phyloP scores from a whole-genome alignment of 2,113 vertebrate species.

The Neomonachus schauinslandi region DNA sequence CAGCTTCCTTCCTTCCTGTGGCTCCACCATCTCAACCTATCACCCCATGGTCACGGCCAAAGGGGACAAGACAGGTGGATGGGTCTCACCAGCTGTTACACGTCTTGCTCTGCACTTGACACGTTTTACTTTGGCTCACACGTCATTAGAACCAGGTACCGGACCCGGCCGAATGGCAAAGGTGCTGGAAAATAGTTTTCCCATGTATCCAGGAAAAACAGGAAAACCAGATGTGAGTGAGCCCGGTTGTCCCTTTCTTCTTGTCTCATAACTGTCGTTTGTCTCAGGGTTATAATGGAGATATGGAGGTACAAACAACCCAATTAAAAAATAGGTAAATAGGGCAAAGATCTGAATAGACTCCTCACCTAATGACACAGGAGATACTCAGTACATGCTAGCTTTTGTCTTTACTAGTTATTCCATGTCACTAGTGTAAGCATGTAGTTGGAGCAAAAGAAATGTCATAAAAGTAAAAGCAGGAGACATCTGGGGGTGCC shows the following conservation, averaged over 20 bases:
- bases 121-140: not conserved
- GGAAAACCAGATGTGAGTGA: not conserved
- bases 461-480: not conserved
- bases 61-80: not conserved
- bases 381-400: not conserved
- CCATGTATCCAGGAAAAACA: not conserved
- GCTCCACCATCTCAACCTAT: not conserved
- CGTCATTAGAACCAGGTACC: not conserved
- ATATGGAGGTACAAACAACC: too few species aligned
- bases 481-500: not conserved
- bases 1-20: not conserved
- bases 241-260: not conserved
- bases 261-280: not conserved
- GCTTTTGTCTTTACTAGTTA: not conserved
- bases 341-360: too few species aligned
- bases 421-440: not conserved
- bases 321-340: too few species aligned
- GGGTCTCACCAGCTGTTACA: not conserved
- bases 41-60: not conserved
- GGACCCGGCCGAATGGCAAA: not conserved
- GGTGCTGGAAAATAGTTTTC: not conserved
- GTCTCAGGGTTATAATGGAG: not conserved
- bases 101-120: not conserved
- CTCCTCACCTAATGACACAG: not conserved
- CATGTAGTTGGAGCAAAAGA: not conserved